These are phyloP conservation scores for Tapirus indicus DNA, from an alignment of 2,797 vertebrate genomes.

Conservation along the genomic window DNA sequence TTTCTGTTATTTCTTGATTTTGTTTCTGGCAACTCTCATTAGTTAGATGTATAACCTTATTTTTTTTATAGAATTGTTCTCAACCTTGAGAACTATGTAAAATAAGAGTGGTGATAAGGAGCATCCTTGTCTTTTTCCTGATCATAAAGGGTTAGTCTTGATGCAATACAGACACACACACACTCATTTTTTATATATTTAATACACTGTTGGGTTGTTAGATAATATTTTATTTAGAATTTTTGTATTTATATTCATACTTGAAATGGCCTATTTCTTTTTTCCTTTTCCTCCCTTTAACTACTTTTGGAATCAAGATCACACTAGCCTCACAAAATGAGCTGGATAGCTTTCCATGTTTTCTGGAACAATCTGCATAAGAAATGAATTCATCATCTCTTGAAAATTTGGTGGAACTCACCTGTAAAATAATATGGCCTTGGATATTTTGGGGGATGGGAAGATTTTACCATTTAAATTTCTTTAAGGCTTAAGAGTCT, in stretches of 20 bases:
- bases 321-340: background rate
- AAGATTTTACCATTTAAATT: constrained; percentile 47
- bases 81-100: background rate
- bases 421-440: background rate
- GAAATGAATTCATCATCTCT: background rate
- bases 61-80: background rate
- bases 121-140: background rate
- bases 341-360: background rate
- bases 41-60: background rate
- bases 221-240: background rate
- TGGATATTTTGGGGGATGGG: background rate
- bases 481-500: background rate
- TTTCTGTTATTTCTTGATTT: background rate
- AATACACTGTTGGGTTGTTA: background rate
- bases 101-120: background rate
- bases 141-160: background rate
- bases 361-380: background rate
- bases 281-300: background rate
- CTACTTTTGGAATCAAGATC: background rate
- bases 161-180: background rate
- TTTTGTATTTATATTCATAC: background rate
- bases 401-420: constrained; percentile 50
- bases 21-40: background rate
- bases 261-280: background rate
- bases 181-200: background rate